Evolutionary conservation across 1,140 invertebrate species (phyloP).

Genomic region (Dryas iulia): DNA sequence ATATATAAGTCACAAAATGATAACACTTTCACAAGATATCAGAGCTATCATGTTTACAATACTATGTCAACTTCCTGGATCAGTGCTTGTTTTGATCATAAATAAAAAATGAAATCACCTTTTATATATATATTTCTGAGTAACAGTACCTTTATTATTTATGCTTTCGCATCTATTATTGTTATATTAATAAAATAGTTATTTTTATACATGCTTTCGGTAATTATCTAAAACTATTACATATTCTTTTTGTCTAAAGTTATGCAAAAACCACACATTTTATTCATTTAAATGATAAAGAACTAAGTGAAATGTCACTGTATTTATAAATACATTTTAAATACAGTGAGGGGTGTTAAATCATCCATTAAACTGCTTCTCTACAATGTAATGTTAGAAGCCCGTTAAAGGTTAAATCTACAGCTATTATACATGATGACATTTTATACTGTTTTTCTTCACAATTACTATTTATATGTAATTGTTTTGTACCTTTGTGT

Average conservation of each 20-base stretch:
- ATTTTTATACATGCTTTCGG: too few species aligned
- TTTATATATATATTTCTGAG: not conserved
- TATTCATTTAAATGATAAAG: not conserved
- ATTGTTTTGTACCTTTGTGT: too few species aligned
- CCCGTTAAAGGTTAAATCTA: constrained; percentile 10
- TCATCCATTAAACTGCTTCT: constrained; percentile 5
- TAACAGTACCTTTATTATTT: not conserved
- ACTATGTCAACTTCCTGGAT: constrained; percentile 32
- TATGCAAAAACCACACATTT: too few species aligned
- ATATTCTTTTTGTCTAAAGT: too few species aligned
- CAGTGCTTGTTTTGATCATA: constrained; percentile 8
- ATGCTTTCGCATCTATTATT: too few species aligned
- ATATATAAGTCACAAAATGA: constrained; percentile 44
- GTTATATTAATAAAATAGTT: too few species aligned
- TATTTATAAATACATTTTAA: constrained; percentile 5
- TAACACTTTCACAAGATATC: constrained; percentile 37
- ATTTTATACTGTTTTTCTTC: not conserved
- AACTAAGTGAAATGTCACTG: not conserved
- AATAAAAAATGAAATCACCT: not conserved
- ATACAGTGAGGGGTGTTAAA: constrained; percentile 7
- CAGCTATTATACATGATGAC: not conserved
- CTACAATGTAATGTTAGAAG: constrained; percentile 13
- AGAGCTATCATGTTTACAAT: constrained; percentile 23
- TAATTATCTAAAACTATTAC: too few species aligned
- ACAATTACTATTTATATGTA: too few species aligned